Evolutionary conservation across 2,113 vertebrate species (phyloP).

Genomic region (Macrotus californicus): DNA sequence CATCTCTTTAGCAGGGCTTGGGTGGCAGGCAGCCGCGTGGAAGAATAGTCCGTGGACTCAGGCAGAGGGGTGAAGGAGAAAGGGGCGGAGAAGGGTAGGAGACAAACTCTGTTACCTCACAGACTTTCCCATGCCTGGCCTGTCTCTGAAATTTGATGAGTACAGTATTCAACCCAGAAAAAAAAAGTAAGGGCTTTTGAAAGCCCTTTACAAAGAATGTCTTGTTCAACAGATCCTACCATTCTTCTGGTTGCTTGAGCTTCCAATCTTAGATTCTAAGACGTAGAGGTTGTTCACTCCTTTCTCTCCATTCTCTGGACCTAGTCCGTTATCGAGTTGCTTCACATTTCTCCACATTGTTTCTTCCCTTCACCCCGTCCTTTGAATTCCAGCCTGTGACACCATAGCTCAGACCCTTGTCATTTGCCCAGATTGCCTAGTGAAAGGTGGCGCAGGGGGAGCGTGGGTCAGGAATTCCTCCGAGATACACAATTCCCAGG

Average conservation of each 20-base stretch:
- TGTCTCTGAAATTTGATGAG: slow-evolving; percentile 11
- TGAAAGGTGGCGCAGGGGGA: neutral
- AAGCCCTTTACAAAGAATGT: slow-evolving; percentile 39
- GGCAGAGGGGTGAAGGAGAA: neutral
- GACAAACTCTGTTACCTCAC: neutral
- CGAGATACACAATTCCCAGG: neutral
- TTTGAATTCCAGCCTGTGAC: neutral
- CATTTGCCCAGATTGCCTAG: neutral
- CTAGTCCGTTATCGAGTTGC: neutral
- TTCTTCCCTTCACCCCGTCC: neutral
- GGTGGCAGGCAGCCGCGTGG: neutral
- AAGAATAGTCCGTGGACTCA: neutral
- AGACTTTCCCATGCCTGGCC: neutral
- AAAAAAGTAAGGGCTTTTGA: slow-evolving; percentile 23
- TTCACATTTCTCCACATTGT: neutral
- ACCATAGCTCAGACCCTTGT: neutral
- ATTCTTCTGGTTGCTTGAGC: slow-evolving; percentile 22
- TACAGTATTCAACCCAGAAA: slow-evolving; percentile 10
- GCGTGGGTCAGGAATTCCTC: neutral
- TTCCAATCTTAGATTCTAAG: slow-evolving; percentile 14
- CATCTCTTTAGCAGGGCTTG: neutral
- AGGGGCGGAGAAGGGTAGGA: neutral
- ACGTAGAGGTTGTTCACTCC: neutral
- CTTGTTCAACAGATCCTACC: slow-evolving; percentile 14
- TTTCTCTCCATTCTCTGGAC: neutral